These are phyloP conservation scores for Dasyurus viverrinus DNA, from an alignment of 2,113 vertebrate genomes.

Conservation along the genomic window DNA sequence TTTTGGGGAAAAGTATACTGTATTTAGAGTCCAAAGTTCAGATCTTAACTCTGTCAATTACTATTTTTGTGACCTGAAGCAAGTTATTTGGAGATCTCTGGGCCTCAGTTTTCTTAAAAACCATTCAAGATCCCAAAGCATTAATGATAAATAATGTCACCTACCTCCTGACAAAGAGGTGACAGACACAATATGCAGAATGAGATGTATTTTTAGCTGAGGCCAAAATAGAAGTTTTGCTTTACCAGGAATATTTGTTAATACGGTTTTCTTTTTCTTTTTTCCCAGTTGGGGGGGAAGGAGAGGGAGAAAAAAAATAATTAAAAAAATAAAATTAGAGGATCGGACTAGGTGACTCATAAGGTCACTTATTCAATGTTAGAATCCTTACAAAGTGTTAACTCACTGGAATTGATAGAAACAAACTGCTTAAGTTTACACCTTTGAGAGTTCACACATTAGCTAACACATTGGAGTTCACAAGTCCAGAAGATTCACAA, in stretches of 20 bases:
- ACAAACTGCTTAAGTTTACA: too few relatives aligned
- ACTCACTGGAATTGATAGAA: too few relatives aligned
- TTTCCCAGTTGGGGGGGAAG: not conserved
- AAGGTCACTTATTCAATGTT: too few relatives aligned
- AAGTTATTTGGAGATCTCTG: not conserved
- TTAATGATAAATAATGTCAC: not conserved
- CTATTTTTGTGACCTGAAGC: not conserved
- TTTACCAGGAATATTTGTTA: not conserved
- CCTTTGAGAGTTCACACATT: too few relatives aligned
- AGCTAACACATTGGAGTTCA: too few relatives aligned
- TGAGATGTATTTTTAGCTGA: not conserved
- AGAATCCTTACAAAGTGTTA: too few relatives aligned
- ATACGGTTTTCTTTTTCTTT: not conserved
- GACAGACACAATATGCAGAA: not conserved
- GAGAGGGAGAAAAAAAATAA: constrained; percentile 1
- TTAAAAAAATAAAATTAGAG: constrained; percentile 4
- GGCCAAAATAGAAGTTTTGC: not conserved
- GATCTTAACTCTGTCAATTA: not conserved
- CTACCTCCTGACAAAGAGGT: not conserved
- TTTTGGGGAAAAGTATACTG: not conserved
- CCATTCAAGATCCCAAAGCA: not conserved
- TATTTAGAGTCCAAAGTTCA: not conserved
- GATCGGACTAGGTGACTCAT: not conserved
- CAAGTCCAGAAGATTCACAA: too few relatives aligned
- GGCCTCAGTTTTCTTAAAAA: not conserved